Evolutionary conservation across 2,113 vertebrate species (phyloP).

Genomic region (Hippoglossus stenolepis): DNA sequence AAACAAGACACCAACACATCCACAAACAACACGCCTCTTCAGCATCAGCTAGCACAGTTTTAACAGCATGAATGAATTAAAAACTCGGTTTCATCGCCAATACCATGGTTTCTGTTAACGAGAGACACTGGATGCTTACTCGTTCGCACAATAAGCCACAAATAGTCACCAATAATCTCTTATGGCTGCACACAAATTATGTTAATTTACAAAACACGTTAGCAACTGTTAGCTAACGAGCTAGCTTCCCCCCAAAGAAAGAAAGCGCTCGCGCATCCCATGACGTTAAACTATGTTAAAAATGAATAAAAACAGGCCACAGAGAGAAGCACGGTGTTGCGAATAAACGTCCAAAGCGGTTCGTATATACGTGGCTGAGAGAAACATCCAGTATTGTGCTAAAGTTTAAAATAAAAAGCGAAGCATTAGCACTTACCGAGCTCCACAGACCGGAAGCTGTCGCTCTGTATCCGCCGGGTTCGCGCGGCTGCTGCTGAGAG

Average conservation of each 20-base stretch:
- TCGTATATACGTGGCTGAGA: rapidly evolving
- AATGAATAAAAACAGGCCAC: background rate
- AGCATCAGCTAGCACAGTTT: constrained; percentile 33
- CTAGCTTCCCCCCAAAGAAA: constrained; percentile 67
- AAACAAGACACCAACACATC: constrained; percentile 7
- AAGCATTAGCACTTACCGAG: constrained; percentile 67
- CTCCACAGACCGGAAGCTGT: constrained; percentile 64
- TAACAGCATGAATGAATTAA: constrained; percentile 7
- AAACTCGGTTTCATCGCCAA: rapidly evolving
- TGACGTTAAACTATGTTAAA: constrained; percentile 9
- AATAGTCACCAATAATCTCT: too few species aligned
- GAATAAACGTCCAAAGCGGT: background rate
- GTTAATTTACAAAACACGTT: constrained; percentile 14
- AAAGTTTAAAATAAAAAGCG: constrained; percentile 29
- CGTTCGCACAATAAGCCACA: too few species aligned
- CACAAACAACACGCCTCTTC: constrained; percentile 45
- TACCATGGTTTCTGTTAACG: rapidly evolving
- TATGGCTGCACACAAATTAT: too few species aligned
- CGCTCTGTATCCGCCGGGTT: constrained; percentile 67
- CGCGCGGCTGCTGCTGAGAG: constrained; percentile 40
- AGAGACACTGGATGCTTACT: rapidly evolving
- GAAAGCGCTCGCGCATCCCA: constrained; percentile 56
- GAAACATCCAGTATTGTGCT: background rate
- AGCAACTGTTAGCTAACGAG: constrained; percentile 46
- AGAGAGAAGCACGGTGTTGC: rapidly evolving